A percentile compares a stretch with the other conserved stretches of the same genome.
phyloP scores from a whole-genome alignment of 2,888 invertebrate species.

The Elaeidobius kamerunicus region DNA sequence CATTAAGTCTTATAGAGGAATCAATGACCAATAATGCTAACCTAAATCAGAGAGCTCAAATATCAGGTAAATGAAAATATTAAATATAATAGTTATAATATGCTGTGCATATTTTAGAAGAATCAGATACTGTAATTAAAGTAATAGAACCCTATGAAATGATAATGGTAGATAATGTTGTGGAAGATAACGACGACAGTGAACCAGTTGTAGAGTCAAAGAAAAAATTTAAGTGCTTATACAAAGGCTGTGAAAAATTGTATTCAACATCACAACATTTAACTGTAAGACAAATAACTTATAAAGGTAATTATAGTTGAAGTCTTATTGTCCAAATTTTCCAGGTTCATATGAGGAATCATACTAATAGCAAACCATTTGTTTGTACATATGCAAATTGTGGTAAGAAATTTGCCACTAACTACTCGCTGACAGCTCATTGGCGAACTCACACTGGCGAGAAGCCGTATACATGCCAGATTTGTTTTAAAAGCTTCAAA shows the following conservation, averaged over 20 bases:
- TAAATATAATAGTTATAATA: neutral
- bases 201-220: constrained; percentile 35
- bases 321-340: too few relatives aligned
- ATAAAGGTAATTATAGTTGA: neutral
- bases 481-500: constrained; percentile 46
- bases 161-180: constrained; percentile 26
- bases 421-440: constrained; percentile 53
- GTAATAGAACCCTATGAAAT: constrained; percentile 25
- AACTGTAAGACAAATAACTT: constrained; percentile 43
- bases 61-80: constrained; percentile 11
- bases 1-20: neutral
- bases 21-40: neutral
- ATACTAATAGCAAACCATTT: constrained; percentile 54
- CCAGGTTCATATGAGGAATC: constrained; percentile 55
- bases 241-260: constrained; percentile 52
- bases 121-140: constrained; percentile 8
- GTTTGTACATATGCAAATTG: constrained; percentile 51
- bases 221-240: constrained; percentile 49
- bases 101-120: neutral
- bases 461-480: constrained; percentile 45
- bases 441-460: constrained; percentile 55
- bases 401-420: constrained; percentile 54
- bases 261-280: constrained; percentile 54
- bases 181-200: too few relatives aligned
- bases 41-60: constrained; percentile 34